Conservation (phyloP, 1,140 invertebrate genomes). For the Oncopodura yosiiana region DNA sequence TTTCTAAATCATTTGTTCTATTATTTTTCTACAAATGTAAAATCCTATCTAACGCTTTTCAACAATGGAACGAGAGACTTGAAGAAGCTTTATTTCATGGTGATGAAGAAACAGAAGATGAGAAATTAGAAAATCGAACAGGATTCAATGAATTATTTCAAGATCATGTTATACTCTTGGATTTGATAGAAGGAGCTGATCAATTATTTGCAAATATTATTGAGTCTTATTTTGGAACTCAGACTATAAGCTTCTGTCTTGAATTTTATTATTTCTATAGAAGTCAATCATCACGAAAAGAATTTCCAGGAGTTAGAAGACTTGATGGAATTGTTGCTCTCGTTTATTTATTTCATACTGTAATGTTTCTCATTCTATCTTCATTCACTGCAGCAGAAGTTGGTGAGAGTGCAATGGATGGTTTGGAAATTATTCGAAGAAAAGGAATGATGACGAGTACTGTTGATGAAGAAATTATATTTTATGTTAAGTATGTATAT, state of each 20-base stretch:
- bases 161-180: slow-evolving; percentile 21
- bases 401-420: slow-evolving; percentile 12
- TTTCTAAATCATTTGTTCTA: slow-evolving; percentile 15
- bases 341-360: slow-evolving; percentile 6
- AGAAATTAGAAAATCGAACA: slow-evolving; percentile 15
- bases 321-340: slow-evolving; percentile 14
- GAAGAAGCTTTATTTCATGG: slow-evolving; percentile 15
- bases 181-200: slow-evolving; percentile 18
- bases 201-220: slow-evolving; percentile 14
- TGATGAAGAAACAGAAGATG: background rate
- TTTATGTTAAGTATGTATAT: slow-evolving; percentile 28
- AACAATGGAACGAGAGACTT: slow-evolving; percentile 21
- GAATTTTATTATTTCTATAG: slow-evolving; percentile 3
- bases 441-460: slow-evolving; percentile 18
- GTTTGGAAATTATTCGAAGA: slow-evolving; percentile 22
- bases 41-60: slow-evolving; percentile 11
- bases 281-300: background rate
- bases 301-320: slow-evolving; percentile 18
- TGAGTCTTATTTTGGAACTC: slow-evolving; percentile 10
- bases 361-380: slow-evolving; percentile 7
- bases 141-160: slow-evolving; percentile 28
- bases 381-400: slow-evolving; percentile 1
- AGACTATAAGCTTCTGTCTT: slow-evolving; percentile 2
- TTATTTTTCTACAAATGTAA: slow-evolving; percentile 15
- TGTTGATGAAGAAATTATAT: slow-evolving; percentile 16